Evolutionary conservation across 2,113 vertebrate species (phyloP).

Genomic region (Cardinalis cardinalis): DNA sequence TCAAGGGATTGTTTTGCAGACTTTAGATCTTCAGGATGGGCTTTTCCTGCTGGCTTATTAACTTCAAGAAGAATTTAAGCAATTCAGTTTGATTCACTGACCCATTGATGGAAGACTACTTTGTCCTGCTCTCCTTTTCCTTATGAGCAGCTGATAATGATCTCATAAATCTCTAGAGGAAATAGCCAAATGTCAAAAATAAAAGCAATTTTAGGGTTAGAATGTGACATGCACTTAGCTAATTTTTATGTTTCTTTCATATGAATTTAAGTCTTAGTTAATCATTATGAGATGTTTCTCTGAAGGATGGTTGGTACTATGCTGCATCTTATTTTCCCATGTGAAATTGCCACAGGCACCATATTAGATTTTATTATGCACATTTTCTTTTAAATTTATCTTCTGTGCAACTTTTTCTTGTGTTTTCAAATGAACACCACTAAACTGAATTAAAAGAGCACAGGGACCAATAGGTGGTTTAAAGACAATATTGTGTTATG

Average conservation of each 20-base stretch:
- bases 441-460: constrained; percentile 20
- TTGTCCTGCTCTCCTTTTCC: neutral
- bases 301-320: neutral
- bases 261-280: neutral
- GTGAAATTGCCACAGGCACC: neutral
- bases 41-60: neutral
- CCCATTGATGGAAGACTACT: neutral
- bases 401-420: neutral
- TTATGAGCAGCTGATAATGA: neutral
- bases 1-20: neutral
- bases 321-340: neutral
- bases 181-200: neutral
- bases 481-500: neutral
- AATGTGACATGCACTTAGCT: neutral
- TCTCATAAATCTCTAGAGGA: neutral
- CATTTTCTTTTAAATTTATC: neutral
- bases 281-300: neutral
- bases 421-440: neutral
- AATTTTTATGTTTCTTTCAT: neutral
- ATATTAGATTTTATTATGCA: neutral
- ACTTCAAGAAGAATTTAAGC: neutral
- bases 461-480: neutral
- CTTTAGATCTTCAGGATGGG: neutral
- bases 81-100: neutral
- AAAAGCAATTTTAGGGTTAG: neutral